These are phyloP conservation scores for Zophobas morio DNA, from an alignment of 1,140 invertebrate species.

Conservation along the genomic window DNA sequence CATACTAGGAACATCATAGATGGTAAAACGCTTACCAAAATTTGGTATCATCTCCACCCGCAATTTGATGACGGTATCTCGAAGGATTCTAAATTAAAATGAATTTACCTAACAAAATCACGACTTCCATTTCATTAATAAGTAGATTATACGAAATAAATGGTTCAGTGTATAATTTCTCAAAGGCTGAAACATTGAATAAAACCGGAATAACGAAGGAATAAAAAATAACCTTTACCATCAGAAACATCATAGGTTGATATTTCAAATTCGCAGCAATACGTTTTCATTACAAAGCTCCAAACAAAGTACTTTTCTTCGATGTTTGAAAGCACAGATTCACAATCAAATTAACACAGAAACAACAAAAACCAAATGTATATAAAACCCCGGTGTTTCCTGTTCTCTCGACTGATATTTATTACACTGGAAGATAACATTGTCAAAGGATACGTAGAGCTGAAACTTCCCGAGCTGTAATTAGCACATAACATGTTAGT, in stretches of 20 bases:
- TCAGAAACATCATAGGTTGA: slow-evolving; percentile 6
- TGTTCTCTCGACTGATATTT: slow-evolving; percentile 7
- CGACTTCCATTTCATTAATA: too few relatives aligned
- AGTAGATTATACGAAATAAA: too few relatives aligned
- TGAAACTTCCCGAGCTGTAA: not conserved
- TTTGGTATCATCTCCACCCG: too few relatives aligned
- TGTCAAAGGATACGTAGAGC: slow-evolving; percentile 6
- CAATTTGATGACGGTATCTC: too few relatives aligned
- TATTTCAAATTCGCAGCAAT: slow-evolving; percentile 20
- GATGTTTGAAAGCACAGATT: slow-evolving; percentile 26
- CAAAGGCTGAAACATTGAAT: too few relatives aligned
- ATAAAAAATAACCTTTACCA: not conserved
- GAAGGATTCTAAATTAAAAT: too few relatives aligned
- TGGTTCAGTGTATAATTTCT: too few relatives aligned
- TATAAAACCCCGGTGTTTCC: slow-evolving; percentile 29
- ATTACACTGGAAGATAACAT: slow-evolving; percentile 25
- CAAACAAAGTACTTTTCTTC: slow-evolving; percentile 23
- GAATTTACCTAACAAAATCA: too few relatives aligned
- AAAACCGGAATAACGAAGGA: slow-evolving; percentile 7
- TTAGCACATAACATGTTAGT: slow-evolving; percentile 2
- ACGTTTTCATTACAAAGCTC: slow-evolving; percentile 30
- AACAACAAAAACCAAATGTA: slow-evolving; percentile 29
- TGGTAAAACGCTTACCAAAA: too few relatives aligned
- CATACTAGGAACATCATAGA: too few relatives aligned
- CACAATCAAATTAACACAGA: slow-evolving; percentile 25